Evolutionary conservation across 2,113 vertebrate species (phyloP).

Genomic region (Chinchilla lanigera): DNA sequence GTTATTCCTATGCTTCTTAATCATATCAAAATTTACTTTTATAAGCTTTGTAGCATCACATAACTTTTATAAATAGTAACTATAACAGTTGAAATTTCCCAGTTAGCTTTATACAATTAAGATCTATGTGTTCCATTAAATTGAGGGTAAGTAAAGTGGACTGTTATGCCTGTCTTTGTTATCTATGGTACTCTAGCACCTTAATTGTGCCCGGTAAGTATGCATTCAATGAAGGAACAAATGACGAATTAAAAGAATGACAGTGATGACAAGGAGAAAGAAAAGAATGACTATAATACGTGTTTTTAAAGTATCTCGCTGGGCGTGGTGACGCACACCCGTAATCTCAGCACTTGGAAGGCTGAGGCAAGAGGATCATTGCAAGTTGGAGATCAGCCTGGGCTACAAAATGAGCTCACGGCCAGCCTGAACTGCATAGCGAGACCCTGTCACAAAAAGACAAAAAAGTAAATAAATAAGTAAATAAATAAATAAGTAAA

Average conservation of each 20-base stretch:
- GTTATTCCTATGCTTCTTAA: neutral
- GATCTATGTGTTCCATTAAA: neutral
- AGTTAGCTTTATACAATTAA: neutral
- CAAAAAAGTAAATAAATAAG: too few relatives aligned
- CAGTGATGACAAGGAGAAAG: neutral
- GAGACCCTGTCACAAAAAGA: too few relatives aligned
- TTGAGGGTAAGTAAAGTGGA: neutral
- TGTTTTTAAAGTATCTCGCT: neutral
- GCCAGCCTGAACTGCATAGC: too few relatives aligned
- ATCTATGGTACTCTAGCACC: fast-evolving
- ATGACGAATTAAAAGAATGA: neutral
- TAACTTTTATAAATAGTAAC: neutral
- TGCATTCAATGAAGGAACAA: neutral
- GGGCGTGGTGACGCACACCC: too few relatives aligned
- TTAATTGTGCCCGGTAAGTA: neutral
- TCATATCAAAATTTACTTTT: neutral
- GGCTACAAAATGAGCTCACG: too few relatives aligned
- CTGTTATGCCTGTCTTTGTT: neutral
- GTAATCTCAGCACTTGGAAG: too few relatives aligned
- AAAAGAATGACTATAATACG: neutral
- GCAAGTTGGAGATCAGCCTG: too few relatives aligned
- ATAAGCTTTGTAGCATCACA: neutral
- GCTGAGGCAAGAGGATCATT: too few relatives aligned
- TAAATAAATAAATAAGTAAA: too few relatives aligned
- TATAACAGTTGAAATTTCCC: neutral